Base-by-base conservation (phyloP, 1,140 invertebrate genomes). In the Oryzaephilus surinamensis region DNA sequence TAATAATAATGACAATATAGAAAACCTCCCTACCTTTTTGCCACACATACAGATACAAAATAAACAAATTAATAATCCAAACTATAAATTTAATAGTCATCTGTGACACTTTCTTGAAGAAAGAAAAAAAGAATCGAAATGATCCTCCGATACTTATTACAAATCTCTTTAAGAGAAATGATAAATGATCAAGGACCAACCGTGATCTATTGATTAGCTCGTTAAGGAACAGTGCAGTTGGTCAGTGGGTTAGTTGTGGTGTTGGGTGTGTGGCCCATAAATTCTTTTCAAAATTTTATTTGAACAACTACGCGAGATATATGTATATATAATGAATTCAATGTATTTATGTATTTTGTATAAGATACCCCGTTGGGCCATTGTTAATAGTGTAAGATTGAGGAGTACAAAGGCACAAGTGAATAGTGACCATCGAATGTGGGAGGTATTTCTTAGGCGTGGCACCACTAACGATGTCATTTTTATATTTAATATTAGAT, bases 181-280 rank as follows among this genome's bases (percentile, higher is more conserved):
- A 60, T 60, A 50, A 57, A 60, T 60, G 57, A 55, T 60, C 46
- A 43, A 43, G 48, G 52, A 51, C 50, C 50, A 48, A 42, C 48
- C 54, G 57, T 60, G 57, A 60, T 60, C 57, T 60, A 60, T 60
- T 60, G 57, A 60, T 60, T 60, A 58, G 52, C 54, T 60, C 57
- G 57, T 60, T 60, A 60, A 51, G 54, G 47, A 39, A 38, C 43
- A 39, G 46, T 47, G 45, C 54, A 54, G 46, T 31, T 20, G 52
- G 33, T 40, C 52, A 52, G 32, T 31, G 14, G 20, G 19, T 51
- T 10, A 4, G 28, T 13, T 19, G 30, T 24, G 4, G 6, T 3
- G 8, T 4, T 24, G 8, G 8, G 10, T 4, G 8, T 2, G 8
- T 24, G 23, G 10, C 11, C 11, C 11, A 24, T 24, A 24, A 8